Base-by-base conservation (phyloP, 2,888 invertebrate genomes). In the Eristalis arbustorum region DNA sequence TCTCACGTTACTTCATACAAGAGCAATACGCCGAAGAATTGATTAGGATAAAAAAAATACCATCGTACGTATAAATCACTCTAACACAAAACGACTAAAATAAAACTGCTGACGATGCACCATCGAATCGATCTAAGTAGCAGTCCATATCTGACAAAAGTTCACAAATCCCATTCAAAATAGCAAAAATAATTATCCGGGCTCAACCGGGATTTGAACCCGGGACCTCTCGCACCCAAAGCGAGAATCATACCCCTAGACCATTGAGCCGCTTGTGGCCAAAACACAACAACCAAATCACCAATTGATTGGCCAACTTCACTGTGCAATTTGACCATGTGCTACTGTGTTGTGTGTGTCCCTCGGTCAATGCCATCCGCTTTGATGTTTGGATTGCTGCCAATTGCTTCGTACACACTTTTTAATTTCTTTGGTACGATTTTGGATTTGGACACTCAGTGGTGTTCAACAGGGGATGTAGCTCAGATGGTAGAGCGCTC, bases 181-280 rank as follows among this genome's bases (percentile, higher is more conserved):
- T 18, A 18, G n/a, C 31, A 49, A 18, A n/a, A 49, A n/a, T 18
- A 2, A 18, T 18, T 5, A 49, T 49, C 18, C 23, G 94, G 94
- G 94, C 94, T 93, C 93, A 94, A 93, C 94, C 94, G 94, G 94
- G 94, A 94, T 94, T 94, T 94, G 94, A 94, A 94, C 94, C 94
- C 94, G 94, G 94, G 94, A 94, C 94, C 94, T 94, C 94, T 94
- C 94, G 94, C 94, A 94, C 94, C 94, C 94, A 93, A 94, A 94
- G 94, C 94, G 94, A 94, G 93, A 94, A 94, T 94, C 94, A 94
- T 94, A 94, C 94, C 94, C 94, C 94, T 94, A 94, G 94, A 94
- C 94, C 94, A 92, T 92, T 93, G 93, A 93, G 93, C 92, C 92
- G 73, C 89, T 88, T 85, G 8, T 8, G 49, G 49, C 49, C 18